These are phyloP conservation scores for Cerceris rybyensis DNA, from an alignment of 2,888 invertebrate species.

Conservation along the genomic window DNA sequence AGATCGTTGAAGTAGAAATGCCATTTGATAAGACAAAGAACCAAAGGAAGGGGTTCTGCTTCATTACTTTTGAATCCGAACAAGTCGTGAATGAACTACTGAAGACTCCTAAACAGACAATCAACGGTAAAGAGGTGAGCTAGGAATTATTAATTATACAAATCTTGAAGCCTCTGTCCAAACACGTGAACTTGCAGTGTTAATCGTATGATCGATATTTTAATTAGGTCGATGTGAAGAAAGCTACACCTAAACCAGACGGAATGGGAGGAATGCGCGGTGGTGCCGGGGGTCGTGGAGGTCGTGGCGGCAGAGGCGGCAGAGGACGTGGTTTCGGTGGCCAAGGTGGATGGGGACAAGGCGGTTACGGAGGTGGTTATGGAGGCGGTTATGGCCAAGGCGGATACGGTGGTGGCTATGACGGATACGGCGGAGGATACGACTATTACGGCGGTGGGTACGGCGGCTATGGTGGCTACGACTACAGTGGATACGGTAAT, in stretches of 20 bases:
- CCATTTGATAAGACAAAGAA: constrained; percentile 98
- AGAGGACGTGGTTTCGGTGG: constrained; percentile 81
- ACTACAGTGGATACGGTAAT: constrained; percentile 93
- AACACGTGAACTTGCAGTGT: background rate
- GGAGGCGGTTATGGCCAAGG: constrained; percentile 87
- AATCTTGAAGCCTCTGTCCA: background rate
- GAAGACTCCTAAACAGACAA: constrained; percentile 95
- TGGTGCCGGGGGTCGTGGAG: constrained; percentile 86
- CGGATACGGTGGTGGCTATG: constrained; percentile 88
- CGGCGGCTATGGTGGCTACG: constrained; percentile 91
- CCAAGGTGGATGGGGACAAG: constrained; percentile 84
- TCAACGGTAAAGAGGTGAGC: constrained; percentile 94
- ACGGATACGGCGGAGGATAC: constrained; percentile 91
- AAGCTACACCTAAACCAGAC: constrained; percentile 95
- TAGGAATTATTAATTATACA: background rate
- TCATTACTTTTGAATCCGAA: constrained; percentile 98
- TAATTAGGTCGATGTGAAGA: constrained; percentile 93
- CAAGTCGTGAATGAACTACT: constrained; percentile 95
- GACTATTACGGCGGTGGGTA: constrained; percentile 85
- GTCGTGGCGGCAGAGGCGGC: constrained; percentile 87
- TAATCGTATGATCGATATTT: constrained; percentile 18
- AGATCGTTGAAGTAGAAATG: constrained; percentile 98
- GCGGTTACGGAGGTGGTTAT: constrained; percentile 87
- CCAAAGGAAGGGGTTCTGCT: constrained; percentile 98
- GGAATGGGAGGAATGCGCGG: constrained; percentile 86